Base-by-base conservation (phyloP, 2,888 invertebrate species). In the Pardosa pseudoannulata region DNA sequence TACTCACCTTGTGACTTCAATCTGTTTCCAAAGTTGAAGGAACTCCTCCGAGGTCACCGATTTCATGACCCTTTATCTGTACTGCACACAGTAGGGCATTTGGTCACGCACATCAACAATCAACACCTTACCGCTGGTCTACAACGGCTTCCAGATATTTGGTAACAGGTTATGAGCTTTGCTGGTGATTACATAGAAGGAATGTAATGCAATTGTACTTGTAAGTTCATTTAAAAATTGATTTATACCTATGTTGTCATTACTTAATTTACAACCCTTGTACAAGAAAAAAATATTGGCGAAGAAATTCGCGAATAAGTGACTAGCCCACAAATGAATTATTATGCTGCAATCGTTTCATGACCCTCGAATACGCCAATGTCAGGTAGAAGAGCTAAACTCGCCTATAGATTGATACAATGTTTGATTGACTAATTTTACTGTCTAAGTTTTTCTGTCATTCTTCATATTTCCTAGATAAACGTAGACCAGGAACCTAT, bases 61-160 rank as follows among this genome's bases (percentile, higher is more conserved):
- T 75, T 75, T 65, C 27, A 28, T 73, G 62, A 32, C 32, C 29
- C 46, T 32, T 2, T 28, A 70, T 27, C 27, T 56, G 39, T 79
- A n/a, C 62, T 70, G 36, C 23, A n/a, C 0, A 27, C 23, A 50
- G 41, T 62, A 79, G 28, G 56, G 70, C 19, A 0, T n/a, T n/a
- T n/a, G n/a, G n/a, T n/a, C n/a, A 36, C 28, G 56, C 19, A n/a
- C 65, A 70, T 79, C 79, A 79, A 70, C 79, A 56, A 65, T 28
- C 28, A 70, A 36, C 19, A 50, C 36, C 70, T 70, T 36, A 56
- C 62, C 41, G 32, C 9, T 56, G 70, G 78, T 65, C 27, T 68
- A 13, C 56, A 36, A 68, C 70, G 27, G 32, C 70, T 65, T 41
- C 31, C 71, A n/a, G 3, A 28, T 19, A 29, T 41, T 39, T 39